These are phyloP conservation scores for Aphidoletes aphidimyza DNA, from an alignment of 2,888 invertebrate species.

Conservation along the genomic window DNA sequence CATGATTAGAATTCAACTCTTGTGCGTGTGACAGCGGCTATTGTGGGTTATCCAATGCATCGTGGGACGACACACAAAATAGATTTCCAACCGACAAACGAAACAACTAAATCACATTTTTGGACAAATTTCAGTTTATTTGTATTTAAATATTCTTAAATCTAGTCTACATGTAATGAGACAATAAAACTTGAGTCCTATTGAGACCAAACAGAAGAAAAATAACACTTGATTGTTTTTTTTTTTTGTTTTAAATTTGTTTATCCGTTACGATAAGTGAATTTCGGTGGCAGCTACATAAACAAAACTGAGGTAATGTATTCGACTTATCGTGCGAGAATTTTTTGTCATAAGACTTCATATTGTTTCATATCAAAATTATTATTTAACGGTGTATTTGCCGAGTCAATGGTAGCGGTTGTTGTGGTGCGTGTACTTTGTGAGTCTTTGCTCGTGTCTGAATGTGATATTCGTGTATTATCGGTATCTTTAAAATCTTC, in stretches of 20 bases:
- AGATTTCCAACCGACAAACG: no score
- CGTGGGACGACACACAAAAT: not conserved
- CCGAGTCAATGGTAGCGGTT: not conserved
- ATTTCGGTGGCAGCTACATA: not conserved
- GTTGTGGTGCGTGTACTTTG: not conserved
- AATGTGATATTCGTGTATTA: not conserved
- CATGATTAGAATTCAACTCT: conserved; percentile 95
- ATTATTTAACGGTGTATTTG: not conserved
- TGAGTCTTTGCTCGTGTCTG: conserved; percentile 55
- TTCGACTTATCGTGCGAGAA: not conserved
- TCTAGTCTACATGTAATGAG: no score
- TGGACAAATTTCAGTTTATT: no score
- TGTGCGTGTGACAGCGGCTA: conserved; percentile 99
- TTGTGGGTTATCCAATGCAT: conserved; percentile 74
- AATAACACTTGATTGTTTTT: not conserved
- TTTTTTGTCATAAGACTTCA: conserved; percentile 52
- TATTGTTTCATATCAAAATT: conserved; percentile 43
- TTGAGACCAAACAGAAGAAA: not conserved
- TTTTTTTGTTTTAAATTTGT: not conserved
- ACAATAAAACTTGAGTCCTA: not conserved
- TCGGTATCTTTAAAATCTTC: conserved; percentile 57
- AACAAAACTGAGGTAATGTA: conserved; percentile 18
- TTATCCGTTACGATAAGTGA: not conserved
- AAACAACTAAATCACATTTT: no score
- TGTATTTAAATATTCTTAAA: no score